Evolutionary conservation across 2,797 vertebrate species (phyloP).

Genomic region (Coregonus sp.): DNA sequence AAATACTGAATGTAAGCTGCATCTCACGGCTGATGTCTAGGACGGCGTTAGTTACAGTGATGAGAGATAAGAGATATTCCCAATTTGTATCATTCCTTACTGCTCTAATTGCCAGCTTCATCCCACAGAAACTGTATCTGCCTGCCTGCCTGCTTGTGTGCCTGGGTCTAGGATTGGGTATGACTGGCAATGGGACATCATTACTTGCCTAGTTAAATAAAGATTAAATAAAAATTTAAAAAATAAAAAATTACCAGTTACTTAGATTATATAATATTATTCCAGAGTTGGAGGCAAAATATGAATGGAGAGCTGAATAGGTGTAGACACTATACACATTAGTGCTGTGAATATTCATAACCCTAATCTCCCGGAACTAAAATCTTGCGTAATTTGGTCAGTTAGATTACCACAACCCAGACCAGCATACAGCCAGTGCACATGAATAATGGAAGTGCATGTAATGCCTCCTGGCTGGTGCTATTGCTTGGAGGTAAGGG

Average conservation of each 20-base stretch:
- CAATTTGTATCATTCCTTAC: neutral
- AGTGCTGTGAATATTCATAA: neutral
- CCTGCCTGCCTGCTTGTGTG: neutral
- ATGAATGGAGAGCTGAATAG: constrained; percentile 8
- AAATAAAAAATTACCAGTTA: neutral
- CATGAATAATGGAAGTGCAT: no score
- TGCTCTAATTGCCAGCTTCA: neutral
- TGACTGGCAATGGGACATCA: neutral
- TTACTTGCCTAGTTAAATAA: neutral
- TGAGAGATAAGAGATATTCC: neutral
- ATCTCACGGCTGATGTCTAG: neutral
- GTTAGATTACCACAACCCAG: no score
- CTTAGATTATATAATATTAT: neutral
- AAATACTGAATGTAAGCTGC: neutral
- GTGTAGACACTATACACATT: neutral
- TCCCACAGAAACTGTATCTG: neutral
- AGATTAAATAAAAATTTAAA: no score
- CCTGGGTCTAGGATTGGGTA: neutral
- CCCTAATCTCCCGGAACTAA: no score
- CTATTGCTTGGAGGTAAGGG: neutral
- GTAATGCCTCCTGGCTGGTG: no score
- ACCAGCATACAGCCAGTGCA: neutral
- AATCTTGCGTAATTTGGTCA: no score
- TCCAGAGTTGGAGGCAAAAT: neutral
- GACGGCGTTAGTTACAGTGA: neutral